Evolutionary conservation across 2,113 vertebrate species (phyloP).

Genomic region (chimpanzee (Pan troglodytes)): NHGRI_mPanTro3-v2.1_pri NC_072422.2:14660501-14661000

Average conservation of each 20-base stretch:
- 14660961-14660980: fast-evolving
- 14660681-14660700: neutral
- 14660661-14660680: neutral
- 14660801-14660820: fast-evolving
- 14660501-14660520: fast-evolving
- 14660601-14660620: fast-evolving
- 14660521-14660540: fast-evolving
- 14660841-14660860: neutral
- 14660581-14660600: conserved; percentile 8
- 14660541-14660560: neutral
- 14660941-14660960: neutral
- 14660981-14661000: neutral
- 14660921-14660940: neutral
- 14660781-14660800: fast-evolving
- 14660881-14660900: fast-evolving
- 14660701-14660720: too few species aligned
- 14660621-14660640: neutral
- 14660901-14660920: fast-evolving
- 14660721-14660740: neutral
- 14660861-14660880: neutral
- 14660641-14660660: neutral
- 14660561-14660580: neutral
- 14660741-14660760: too few species aligned
- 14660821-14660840: neutral
- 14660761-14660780: neutral